Conservation (phyloP, 2,797 vertebrate species). For the Gastrophryne carolinensis region DNA sequence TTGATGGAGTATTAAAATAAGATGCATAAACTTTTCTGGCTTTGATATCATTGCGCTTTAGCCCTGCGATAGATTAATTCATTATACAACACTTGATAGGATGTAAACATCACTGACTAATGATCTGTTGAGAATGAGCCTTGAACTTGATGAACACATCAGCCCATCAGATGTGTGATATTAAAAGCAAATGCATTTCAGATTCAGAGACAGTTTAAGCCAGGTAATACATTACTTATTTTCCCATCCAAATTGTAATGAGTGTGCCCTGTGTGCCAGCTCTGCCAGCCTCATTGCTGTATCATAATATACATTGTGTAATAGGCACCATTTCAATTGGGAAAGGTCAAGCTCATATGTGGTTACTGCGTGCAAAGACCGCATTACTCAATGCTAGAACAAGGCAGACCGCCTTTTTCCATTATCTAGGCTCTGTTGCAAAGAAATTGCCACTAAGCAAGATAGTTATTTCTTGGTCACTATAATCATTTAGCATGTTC, state of each 20-base stretch:
- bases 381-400: background rate
- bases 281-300: background rate
- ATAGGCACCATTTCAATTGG: background rate
- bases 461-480: too few species aligned
- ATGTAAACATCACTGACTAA: conserved; percentile 38
- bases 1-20: conserved; percentile 42
- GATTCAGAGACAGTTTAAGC: background rate
- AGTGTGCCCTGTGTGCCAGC: background rate
- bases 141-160: conserved; percentile 28
- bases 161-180: conserved; percentile 9
- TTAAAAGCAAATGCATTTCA: background rate
- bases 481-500: too few species aligned
- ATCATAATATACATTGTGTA: background rate
- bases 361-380: too few species aligned
- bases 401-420: background rate
- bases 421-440: background rate
- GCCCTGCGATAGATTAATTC: conserved; percentile 23
- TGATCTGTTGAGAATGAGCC: conserved; percentile 27
- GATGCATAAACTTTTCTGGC: conserved; percentile 33
- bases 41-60: conserved; percentile 19
- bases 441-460: too few species aligned
- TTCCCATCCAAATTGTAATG: background rate
- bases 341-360: background rate
- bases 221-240: background rate
- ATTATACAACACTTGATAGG: conserved; percentile 28